These are phyloP conservation scores for Agrypnia vestita DNA, from an alignment of 1,140 invertebrate genomes.

Conservation along the genomic window DNA sequence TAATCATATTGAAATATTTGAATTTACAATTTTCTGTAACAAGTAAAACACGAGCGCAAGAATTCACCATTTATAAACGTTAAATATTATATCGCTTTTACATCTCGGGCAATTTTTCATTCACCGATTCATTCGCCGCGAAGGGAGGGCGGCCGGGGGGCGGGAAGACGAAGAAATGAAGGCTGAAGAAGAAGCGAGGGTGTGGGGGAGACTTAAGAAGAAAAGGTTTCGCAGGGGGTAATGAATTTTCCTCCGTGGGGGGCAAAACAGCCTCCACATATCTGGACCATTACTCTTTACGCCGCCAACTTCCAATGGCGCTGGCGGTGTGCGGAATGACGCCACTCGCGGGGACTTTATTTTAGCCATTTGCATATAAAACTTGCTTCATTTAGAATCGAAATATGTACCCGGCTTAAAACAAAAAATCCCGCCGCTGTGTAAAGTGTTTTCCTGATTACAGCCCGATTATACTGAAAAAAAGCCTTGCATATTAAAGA, in stretches of 20 bases:
- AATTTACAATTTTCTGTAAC: too few species aligned
- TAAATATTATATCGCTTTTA: too few species aligned
- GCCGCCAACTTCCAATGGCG: slow-evolving; percentile 48
- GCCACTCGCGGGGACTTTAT: slow-evolving; percentile 43
- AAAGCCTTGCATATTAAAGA: too few species aligned
- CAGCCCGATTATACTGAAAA: too few species aligned
- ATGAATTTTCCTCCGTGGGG: slow-evolving; percentile 58
- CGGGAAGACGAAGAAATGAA: slow-evolving; percentile 31
- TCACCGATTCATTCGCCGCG: background rate
- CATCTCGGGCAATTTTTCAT: background rate
- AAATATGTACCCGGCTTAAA: slow-evolving; percentile 16
- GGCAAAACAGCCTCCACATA: slow-evolving; percentile 52
- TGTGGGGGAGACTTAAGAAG: slow-evolving; percentile 43
- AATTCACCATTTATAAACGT: too few species aligned
- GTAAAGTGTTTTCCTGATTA: background rate
- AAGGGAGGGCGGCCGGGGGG: background rate
- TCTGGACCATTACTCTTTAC: slow-evolving; percentile 57
- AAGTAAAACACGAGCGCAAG: too few species aligned
- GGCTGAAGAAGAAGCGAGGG: slow-evolving; percentile 1
- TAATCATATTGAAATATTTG: too few species aligned
- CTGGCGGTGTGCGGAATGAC: slow-evolving; percentile 40
- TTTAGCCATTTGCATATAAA: slow-evolving; percentile 46
- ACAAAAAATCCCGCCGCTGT: background rate
- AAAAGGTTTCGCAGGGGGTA: slow-evolving; percentile 56
- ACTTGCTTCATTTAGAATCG: slow-evolving; percentile 41